Conservation (phyloP, 2,797 vertebrate species). For the Crenuchus spilurus region DNA sequence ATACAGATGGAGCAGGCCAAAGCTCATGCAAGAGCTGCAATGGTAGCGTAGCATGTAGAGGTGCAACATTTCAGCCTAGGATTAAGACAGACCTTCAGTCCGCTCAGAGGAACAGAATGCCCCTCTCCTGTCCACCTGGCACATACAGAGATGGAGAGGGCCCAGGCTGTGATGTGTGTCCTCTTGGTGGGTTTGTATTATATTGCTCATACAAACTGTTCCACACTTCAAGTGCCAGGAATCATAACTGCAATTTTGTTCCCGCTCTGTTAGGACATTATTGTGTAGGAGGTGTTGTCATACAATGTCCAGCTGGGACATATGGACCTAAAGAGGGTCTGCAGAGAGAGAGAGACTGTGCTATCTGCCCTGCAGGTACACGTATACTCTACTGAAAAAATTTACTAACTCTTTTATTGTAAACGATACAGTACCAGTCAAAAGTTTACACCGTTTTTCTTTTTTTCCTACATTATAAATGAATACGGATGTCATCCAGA, state of each 20-base stretch:
- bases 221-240: not conserved
- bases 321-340: constrained; percentile 76
- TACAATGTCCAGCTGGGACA: constrained; percentile 78
- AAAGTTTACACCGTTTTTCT: too few relatives aligned
- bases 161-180: constrained; percentile 69
- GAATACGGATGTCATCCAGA: too few relatives aligned
- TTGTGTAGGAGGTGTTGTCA: constrained; percentile 69
- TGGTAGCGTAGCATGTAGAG: constrained; percentile 63
- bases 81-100: constrained; percentile 49
- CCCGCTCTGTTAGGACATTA: constrained; percentile 76
- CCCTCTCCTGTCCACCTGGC: constrained; percentile 70
- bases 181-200: constrained; percentile 67
- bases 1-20: constrained; percentile 68
- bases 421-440: too few relatives aligned
- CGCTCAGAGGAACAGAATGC: constrained; percentile 63
- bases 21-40: constrained; percentile 72
- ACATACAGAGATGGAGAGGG: constrained; percentile 69
- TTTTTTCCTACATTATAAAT: too few relatives aligned
- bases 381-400: not conserved
- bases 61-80: constrained; percentile 56
- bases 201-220: not conserved
- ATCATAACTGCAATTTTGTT: not conserved
- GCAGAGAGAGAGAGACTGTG: constrained; percentile 71
- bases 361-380: constrained; percentile 80
- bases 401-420: not conserved